Evolutionary conservation across 1,140 invertebrate genomes (phyloP).

Genomic region (Zaprionus camerounensis): DNA sequence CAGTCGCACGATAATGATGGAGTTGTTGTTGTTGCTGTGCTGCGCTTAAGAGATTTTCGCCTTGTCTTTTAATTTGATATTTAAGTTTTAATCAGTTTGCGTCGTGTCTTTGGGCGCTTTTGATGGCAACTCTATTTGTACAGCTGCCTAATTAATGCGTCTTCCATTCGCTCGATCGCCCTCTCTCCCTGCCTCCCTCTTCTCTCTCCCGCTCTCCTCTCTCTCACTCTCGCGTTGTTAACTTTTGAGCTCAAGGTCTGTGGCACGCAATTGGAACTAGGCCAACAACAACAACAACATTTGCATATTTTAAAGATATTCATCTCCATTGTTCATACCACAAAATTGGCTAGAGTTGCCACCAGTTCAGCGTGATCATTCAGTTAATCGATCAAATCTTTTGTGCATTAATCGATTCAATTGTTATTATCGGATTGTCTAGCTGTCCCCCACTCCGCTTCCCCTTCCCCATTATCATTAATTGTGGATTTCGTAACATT

Average conservation of each 20-base stretch:
- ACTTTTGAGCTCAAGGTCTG: constrained; percentile 56
- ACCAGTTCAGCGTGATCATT: neutral
- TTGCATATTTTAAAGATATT: constrained; percentile 43
- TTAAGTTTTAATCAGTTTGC: constrained; percentile 18
- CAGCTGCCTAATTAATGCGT: constrained; percentile 40
- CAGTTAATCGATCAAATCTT: constrained; percentile 23
- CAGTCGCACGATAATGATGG: constrained; percentile 19
- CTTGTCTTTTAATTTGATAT: constrained; percentile 16
- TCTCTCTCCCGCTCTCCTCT: too few species aligned
- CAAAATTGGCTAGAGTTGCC: constrained; percentile 16
- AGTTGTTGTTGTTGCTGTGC: neutral
- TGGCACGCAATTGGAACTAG: constrained; percentile 14
- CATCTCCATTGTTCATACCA: constrained; percentile 12
- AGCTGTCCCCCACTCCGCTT: neutral
- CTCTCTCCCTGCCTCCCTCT: neutral
- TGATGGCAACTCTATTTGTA: constrained; percentile 23
- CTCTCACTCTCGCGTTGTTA: constrained; percentile 5
- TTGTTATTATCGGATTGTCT: constrained; percentile 5
- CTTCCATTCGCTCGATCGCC: neutral
- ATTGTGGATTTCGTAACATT: constrained; percentile 35
- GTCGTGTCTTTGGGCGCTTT: neutral
- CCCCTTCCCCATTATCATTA: constrained; percentile 19
- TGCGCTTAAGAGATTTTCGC: constrained; percentile 8
- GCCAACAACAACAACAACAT: constrained; percentile 35
- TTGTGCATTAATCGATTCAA: constrained; percentile 17